phyloP scores from a whole-genome alignment of 2,113 vertebrate genomes.

The Thymallus thymallus region DNA sequence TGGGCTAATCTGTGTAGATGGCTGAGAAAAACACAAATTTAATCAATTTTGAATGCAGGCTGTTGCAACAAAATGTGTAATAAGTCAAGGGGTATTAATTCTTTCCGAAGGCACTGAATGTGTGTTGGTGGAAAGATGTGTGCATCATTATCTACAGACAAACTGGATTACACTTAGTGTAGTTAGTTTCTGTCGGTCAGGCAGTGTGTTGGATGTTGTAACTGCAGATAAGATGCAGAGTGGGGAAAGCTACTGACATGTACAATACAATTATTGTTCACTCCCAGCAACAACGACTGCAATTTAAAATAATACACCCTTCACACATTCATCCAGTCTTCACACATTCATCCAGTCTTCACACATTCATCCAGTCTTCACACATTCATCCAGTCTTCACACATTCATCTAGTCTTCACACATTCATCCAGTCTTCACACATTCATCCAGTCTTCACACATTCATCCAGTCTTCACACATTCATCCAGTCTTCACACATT shows the following conservation, averaged over 20 bases:
- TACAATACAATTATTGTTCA: constrained; percentile 34
- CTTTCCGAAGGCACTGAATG: no score
- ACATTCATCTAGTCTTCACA: no score
- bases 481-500: constrained; percentile 12
- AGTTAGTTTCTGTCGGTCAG: constrained; percentile 43
- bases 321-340: constrained; percentile 15
- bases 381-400: constrained; percentile 10
- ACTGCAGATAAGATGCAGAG: constrained; percentile 42
- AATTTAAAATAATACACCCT: constrained; percentile 56
- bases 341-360: constrained; percentile 3
- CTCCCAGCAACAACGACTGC: constrained; percentile 33
- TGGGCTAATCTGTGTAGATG: no score
- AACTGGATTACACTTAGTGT: not conserved
- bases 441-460: constrained; percentile 14
- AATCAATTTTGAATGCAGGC: no score
- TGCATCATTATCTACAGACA: not conserved
- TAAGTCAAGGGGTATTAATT: no score
- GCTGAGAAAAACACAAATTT: no score
- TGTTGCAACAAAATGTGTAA: no score
- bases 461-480: constrained; percentile 9
- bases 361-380: constrained; percentile 7
- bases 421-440: constrained; percentile 5
- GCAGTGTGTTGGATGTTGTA: constrained; percentile 46
- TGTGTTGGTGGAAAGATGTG: no score
- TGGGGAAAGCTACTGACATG: constrained; percentile 19